These are phyloP conservation scores for Lathronympha strigana DNA, from an alignment of 2,888 invertebrate species.

Conservation along the genomic window DNA sequence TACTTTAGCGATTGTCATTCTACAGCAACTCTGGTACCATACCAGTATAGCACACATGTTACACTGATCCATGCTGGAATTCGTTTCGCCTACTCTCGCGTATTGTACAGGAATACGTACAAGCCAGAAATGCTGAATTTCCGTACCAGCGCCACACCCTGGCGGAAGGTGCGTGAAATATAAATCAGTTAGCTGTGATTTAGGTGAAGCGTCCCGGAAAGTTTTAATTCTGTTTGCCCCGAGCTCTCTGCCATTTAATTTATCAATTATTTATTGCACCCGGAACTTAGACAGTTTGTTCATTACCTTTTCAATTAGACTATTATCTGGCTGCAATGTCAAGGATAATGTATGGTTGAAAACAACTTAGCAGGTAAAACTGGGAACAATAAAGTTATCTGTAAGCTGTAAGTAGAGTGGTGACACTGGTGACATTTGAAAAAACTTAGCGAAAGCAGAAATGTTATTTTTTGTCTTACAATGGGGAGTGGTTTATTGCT, in stretches of 20 bases:
- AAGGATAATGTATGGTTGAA: background rate
- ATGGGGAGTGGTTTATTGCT: too few relatives aligned
- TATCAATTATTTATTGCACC: constrained; percentile 75
- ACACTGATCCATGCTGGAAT: too few relatives aligned
- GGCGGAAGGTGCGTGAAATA: constrained; percentile 74
- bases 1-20: too few relatives aligned
- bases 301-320: constrained; percentile 71
- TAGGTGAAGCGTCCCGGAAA: constrained; percentile 73
- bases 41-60: too few relatives aligned
- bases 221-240: constrained; percentile 76
- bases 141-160: constrained; percentile 44
- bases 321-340: constrained; percentile 39
- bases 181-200: constrained; percentile 76
- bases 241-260: constrained; percentile 68
- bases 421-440: too few relatives aligned
- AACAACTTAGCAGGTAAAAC: constrained; percentile 2
- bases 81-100: background rate
- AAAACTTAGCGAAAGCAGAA: too few relatives aligned
- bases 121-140: constrained; percentile 25
- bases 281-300: constrained; percentile 68
- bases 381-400: background rate
- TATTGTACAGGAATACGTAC: background rate
- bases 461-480: too few relatives aligned
- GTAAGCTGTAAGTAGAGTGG: background rate
- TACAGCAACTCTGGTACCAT: too few relatives aligned